A percentile compares a stretch with the other conserved stretches of the same genome.
These are phyloP conservation scores for Rhizoglyphus robini DNA, from an alignment of 1,140 invertebrate species.

Conservation along the genomic window DNA sequence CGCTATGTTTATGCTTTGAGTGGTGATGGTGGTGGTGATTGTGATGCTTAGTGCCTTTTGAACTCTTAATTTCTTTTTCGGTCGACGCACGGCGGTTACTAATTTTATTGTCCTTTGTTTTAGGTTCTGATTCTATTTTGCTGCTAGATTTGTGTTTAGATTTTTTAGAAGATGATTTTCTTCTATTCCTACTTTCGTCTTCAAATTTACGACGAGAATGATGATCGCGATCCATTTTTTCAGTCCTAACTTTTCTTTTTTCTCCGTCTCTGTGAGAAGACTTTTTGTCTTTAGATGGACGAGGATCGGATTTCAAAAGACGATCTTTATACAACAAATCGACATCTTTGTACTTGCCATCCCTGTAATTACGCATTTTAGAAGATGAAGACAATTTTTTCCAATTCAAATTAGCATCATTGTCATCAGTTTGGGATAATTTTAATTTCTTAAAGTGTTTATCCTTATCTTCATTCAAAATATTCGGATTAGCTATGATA, in stretches of 20 bases:
- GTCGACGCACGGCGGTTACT: background rate
- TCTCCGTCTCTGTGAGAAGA: background rate
- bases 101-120: background rate
- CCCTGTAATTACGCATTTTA: conserved; percentile 65
- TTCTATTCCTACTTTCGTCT: background rate
- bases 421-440: background rate
- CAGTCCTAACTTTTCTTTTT: background rate
- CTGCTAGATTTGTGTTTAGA: too few relatives aligned
- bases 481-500: too few relatives aligned
- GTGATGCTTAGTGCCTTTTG: background rate
- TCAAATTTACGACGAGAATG: background rate
- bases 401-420: conserved; percentile 36
- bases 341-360: conserved; percentile 40
- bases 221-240: background rate
- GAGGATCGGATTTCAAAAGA: background rate
- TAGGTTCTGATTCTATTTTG: background rate
- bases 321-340: conserved; percentile 26
- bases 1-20: background rate
- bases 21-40: background rate
- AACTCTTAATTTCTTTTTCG: background rate
- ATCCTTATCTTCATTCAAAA: too few relatives aligned
- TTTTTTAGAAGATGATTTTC: too few relatives aligned
- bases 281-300: background rate
- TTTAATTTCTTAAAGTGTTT: background rate
- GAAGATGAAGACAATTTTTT: conserved; percentile 63